Base-by-base conservation (phyloP, 2,113 vertebrate species). In the Channa maculata region DNA sequence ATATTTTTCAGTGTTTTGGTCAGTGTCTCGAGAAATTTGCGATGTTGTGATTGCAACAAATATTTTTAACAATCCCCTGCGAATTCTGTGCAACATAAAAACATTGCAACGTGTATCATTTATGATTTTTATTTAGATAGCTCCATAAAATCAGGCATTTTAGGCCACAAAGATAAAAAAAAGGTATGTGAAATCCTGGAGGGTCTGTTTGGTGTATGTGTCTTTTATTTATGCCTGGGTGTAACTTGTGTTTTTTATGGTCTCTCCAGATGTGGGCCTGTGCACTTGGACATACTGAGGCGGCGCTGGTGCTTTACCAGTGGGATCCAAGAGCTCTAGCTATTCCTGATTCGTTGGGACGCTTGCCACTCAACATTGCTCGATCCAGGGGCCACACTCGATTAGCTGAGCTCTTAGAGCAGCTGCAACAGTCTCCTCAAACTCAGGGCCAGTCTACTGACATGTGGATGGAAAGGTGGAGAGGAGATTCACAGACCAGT, bases 271-370 rank as follows among this genome's bases (percentile, higher is more conserved):
- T 99, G 98, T 99, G 98, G 98, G 97, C 98, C 0, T 99, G 98
- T 33, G 98, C 98, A 65, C 90, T 99, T 14, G 98, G 98, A 51
- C 98, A 99, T 80, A 91, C 95, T 48, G 98, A 99, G 36, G 96
- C 97, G 2, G 98, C 98, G 0, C 83, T 99, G 9, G 96, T 98
- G 68, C 94, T 99, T 44, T 98, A 98, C 87, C 98, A 98, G 90
- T 99, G 98, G 98, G 98, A 99, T 89, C 95, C 95, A 1, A 93
- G 98, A 81, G 98, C 98, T 76, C 94, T 99, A 90, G 96, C 95
- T 13, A 99, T 99, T 62, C 97, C 98, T 0, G 98, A 99, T 92
- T 99, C 98, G 4, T 93, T 99, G 2, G 98, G 98, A 15, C 95
- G 98, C 3, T 89, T 99, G 87, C 98, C 98, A 0, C 83, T 99